Percentiles rank a stretch among this genome's conserved stretches.
Conservation (phyloP, 2,113 vertebrate species). For the Euleptes europaea region DNA sequence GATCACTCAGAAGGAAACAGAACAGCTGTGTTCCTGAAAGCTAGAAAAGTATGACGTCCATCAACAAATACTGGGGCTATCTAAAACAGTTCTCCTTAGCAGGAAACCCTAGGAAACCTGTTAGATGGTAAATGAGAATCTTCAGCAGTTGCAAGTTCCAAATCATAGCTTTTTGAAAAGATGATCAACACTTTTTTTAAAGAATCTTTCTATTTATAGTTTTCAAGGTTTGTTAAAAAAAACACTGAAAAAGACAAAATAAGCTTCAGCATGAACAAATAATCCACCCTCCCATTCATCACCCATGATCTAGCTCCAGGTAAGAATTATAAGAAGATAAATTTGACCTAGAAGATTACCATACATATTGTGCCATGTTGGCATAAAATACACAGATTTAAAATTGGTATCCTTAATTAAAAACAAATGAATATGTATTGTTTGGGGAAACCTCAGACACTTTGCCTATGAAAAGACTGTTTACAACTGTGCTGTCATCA, state of each 20-base stretch:
- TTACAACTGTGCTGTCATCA: no score
- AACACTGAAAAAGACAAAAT: background rate
- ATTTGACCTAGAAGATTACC: background rate
- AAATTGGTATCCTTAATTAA: background rate
- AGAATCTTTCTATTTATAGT: constrained; percentile 17
- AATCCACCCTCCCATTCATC: constrained; percentile 33
- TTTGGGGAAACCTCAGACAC: background rate
- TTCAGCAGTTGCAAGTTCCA: constrained; percentile 19
- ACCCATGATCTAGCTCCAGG: constrained; percentile 33
- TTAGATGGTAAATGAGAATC: constrained; percentile 54
- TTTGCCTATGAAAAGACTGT: background rate
- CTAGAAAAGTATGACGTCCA: constrained; percentile 83
- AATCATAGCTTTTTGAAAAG: constrained; percentile 43
- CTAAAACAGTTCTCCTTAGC: constrained; percentile 74
- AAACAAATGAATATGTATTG: background rate
- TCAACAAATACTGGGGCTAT: constrained; percentile 79
- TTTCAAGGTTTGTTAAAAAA: background rate
- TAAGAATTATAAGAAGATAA: constrained; percentile 49
- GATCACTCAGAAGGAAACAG: constrained; percentile 89
- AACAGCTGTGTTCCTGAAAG: constrained; percentile 94
- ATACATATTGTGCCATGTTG: background rate
- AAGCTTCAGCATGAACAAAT: background rate
- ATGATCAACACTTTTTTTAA: no score
- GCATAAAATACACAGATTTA: background rate
- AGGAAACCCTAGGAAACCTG: constrained; percentile 71